Evolutionary conservation across 2,888 invertebrate genomes (phyloP).

Genomic region (Neelides folsomi): DNA sequence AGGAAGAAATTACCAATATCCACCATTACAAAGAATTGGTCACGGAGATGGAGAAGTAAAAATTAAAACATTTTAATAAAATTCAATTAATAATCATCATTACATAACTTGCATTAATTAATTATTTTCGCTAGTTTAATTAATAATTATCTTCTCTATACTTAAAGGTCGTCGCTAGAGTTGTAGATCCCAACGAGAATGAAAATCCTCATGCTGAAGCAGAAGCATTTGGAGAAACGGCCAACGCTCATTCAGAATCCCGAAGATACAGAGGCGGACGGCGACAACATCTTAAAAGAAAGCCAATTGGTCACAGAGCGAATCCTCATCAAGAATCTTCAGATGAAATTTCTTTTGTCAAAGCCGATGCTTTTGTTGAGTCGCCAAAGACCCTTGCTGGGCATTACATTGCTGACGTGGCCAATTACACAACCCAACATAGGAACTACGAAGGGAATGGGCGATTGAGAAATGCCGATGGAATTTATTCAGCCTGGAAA

Average conservation of each 20-base stretch:
- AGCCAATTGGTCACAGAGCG: neutral
- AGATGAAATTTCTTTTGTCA: conserved; percentile 26
- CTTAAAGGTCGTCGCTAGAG: conserved; percentile 30
- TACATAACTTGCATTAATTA: too few species aligned
- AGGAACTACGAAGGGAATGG: conserved; percentile 50
- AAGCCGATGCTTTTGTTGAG: conserved; percentile 31
- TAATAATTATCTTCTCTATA: too few species aligned
- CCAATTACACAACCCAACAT: conserved; percentile 46
- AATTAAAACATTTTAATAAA: neutral
- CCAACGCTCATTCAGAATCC: conserved; percentile 18
- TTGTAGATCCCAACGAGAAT: conserved; percentile 24
- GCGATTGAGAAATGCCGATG: conserved; percentile 49
- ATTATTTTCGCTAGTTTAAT: too few species aligned
- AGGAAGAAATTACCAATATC: conserved; percentile 21
- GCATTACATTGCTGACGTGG: conserved; percentile 52
- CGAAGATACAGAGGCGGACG: conserved; percentile 4
- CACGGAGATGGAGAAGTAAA: conserved; percentile 30
- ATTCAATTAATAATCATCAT: too few species aligned
- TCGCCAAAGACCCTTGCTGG: conserved; percentile 43
- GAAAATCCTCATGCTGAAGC: conserved; percentile 8
- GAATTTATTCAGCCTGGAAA: conserved; percentile 54
- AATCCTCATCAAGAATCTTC: conserved; percentile 2
- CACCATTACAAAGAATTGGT: conserved; percentile 26
- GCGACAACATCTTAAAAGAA: neutral
- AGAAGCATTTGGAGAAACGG: conserved; percentile 17